A percentile compares a stretch with the other conserved stretches of the same genome.
phyloP scores from a whole-genome alignment of 2,113 vertebrate species.

The Corydoras sp. region DNA sequence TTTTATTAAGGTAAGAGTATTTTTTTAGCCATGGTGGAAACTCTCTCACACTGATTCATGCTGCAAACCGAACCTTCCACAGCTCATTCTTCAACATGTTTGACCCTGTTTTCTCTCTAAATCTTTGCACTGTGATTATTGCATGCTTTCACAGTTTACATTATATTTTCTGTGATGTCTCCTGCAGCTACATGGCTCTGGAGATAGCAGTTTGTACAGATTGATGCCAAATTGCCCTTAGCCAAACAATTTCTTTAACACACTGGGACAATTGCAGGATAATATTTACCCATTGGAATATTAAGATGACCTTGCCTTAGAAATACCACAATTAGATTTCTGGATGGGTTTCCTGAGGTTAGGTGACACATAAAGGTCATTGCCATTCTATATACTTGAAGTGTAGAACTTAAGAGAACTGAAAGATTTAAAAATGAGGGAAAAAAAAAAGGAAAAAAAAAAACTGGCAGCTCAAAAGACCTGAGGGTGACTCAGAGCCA shows the following conservation, averaged over 20 bases:
- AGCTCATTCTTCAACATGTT: no score
- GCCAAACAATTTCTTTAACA: slow-evolving; percentile 7
- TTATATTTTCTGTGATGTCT: no score
- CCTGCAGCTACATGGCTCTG: background rate
- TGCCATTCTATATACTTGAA: background rate
- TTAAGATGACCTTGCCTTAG: slow-evolving; percentile 8
- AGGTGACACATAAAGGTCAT: background rate
- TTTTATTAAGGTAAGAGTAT: no score
- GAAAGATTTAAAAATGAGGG: no score
- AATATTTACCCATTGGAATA: background rate
- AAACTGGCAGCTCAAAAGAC: background rate
- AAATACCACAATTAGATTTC: slow-evolving; percentile 18
- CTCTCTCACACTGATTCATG: no score
- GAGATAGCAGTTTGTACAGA: background rate
- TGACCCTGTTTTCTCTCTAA: no score
- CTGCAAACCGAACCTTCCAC: no score
- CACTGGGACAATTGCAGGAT: background rate
- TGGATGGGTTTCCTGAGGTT: background rate
- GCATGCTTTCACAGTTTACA: no score
- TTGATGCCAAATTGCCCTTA: background rate
- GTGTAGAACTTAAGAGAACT: no score
- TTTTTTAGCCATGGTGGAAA: no score
- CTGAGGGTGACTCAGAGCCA: background rate
- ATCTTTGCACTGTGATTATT: no score
- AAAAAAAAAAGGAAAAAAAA: no score